Base-by-base conservation (phyloP, 2,888 invertebrate genomes). In the Dicyrtoma fusca region DNA sequence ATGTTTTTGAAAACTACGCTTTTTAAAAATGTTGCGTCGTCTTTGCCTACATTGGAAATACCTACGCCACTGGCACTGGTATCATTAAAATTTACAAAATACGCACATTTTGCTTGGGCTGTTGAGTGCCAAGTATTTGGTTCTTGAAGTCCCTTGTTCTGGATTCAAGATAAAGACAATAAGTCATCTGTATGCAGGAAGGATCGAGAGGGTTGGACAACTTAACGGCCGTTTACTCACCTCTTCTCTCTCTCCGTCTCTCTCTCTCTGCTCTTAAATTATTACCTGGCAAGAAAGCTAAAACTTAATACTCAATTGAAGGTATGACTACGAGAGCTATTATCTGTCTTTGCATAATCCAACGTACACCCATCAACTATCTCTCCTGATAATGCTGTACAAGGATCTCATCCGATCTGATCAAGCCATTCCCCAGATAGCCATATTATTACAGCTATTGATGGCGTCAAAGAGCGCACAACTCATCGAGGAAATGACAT, bases 141-240 rank as follows among this genome's bases (percentile, higher is more conserved):
- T 4, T 19, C 17, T 34, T 26, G 61, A 34, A n/a, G n/a, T 34
- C 14, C 17, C 19, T 26, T 14, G 17, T 45, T 21, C 62, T 68
- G 68, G 44, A 55, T 21, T 14, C 49, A 66, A 53, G 66, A 66
- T 51, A 66, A 66, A 34, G 66, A 57, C 69, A 59, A 69, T 61
- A 69, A 69, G 59, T 69, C 69, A 69, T 69, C 62, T 69, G 69
- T 69, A 69, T 69, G 69, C 69, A 61, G 51, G 61, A 26, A 17
- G 26, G 17, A 49, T 45, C 21, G 17, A 25, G 21, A 61, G 61
- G 62, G 69, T 61, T 61, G 69, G 47, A 26, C 69, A 49, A 47
- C 25, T 69, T 69, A 69, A 69, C 62, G 62, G 69, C 62, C 62
- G 19, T 69, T 69, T 69, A 69, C 51, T 69, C 69, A 69, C 69